Conservation (phyloP, 2,888 invertebrate genomes). For the Apeira syringaria region DNA sequence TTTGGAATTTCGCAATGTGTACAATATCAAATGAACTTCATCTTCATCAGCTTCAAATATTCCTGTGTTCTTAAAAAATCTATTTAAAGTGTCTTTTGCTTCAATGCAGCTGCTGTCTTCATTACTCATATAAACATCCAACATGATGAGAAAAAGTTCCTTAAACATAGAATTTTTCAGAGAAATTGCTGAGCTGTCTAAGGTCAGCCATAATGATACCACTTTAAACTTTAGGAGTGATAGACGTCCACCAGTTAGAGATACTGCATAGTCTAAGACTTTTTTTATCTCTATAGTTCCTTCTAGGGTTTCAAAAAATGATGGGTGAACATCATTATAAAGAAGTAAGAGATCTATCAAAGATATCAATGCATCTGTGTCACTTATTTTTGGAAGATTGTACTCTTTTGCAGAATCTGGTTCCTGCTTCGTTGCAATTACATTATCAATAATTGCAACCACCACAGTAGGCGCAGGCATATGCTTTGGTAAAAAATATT, state of each 20-base stretch:
- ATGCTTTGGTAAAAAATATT: conserved; percentile 73
- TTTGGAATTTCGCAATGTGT: conserved; percentile 67
- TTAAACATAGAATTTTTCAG: conserved; percentile 78
- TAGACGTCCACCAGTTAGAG: conserved; percentile 46
- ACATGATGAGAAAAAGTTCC: conserved; percentile 80
- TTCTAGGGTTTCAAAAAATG: conserved; percentile 73
- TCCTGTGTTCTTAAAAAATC: conserved; percentile 84
- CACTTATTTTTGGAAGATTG: conserved; percentile 52
- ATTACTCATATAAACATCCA: conserved; percentile 77
- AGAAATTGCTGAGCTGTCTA: conserved; percentile 78
- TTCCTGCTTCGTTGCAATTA: conserved; percentile 41
- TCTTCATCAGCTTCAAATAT: conserved; percentile 86
- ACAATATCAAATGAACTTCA: conserved; percentile 88
- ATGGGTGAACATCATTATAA: conserved; percentile 69
- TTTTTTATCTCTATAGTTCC: conserved; percentile 69
- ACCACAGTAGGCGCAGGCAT: conserved; percentile 61
- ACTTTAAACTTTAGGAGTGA: conserved; percentile 72
- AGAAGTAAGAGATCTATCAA: conserved; percentile 66
- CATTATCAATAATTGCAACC: conserved; percentile 59
- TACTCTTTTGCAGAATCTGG: conserved; percentile 37
- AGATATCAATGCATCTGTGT: conserved; percentile 58
- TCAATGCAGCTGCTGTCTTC: conserved; percentile 68
- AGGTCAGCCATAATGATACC: conserved; percentile 69
- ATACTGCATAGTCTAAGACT: conserved; percentile 61
- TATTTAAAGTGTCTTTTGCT: conserved; percentile 79